These are phyloP conservation scores for Pantherophis guttatus DNA, from an alignment of 2,113 vertebrate species.

Conservation along the genomic window DNA sequence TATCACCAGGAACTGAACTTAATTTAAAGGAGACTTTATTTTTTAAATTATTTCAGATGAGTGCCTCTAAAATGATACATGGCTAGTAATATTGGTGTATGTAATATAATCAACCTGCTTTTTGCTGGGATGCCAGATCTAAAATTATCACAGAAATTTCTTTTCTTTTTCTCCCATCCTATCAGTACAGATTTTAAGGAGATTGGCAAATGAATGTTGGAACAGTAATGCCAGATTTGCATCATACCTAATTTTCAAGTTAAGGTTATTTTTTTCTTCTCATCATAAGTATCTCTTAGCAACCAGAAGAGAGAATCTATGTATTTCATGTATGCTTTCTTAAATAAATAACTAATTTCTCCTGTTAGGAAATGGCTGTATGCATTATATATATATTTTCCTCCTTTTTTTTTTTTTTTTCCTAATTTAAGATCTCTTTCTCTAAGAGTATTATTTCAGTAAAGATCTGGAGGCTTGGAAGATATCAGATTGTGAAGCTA, in stretches of 20 bases:
- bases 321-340: neutral
- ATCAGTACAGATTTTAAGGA: neutral
- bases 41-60: neutral
- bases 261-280: neutral
- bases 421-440: neutral
- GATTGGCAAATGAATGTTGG: neutral
- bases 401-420: neutral
- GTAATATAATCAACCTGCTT: neutral
- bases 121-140: neutral
- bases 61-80: neutral
- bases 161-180: neutral
- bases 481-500: neutral
- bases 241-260: neutral
- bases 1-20: neutral
- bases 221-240: neutral
- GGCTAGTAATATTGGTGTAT: neutral
- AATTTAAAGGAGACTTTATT: neutral
- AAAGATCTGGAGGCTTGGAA: neutral
- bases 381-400: fast-evolving
- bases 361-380: neutral
- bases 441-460: neutral
- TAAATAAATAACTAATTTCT: neutral
- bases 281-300: neutral
- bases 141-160: neutral
- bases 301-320: neutral